Percentiles rank a stretch among this genome's conserved stretches.
Conservation (phyloP, 2,888 invertebrate species). For the Sipha maydis region DNA sequence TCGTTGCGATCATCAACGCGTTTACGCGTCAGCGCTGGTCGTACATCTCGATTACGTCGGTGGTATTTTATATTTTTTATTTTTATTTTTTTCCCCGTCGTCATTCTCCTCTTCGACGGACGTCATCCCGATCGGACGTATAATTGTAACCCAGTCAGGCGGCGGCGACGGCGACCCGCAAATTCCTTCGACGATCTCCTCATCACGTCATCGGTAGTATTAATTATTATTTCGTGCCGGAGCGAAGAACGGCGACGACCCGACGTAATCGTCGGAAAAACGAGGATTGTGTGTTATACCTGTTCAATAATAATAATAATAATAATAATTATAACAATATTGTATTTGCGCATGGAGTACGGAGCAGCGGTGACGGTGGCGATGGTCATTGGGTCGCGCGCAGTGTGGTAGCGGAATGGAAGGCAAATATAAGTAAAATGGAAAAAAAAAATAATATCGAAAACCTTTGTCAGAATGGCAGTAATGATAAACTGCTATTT, state of each 20-base stretch:
- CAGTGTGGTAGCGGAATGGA: not conserved
- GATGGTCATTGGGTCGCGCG: not conserved
- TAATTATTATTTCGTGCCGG: not conserved
- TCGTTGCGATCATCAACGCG: no score
- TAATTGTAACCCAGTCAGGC: not conserved
- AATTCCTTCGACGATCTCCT: not conserved
- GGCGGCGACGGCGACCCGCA: no score
- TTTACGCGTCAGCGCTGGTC: no score
- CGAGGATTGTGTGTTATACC: not conserved
- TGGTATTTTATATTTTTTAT: not conserved
- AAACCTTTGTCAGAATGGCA: not conserved
- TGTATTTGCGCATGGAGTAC: not conserved
- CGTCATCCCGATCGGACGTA: not conserved
- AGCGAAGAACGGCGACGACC: not conserved
- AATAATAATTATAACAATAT: not conserved
- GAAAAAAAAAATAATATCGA: not conserved
- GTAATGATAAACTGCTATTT: slow-evolving; percentile 4
- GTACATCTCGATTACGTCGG: not conserved
- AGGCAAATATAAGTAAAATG: not conserved
- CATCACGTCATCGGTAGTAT: not conserved
- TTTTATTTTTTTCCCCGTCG: not conserved
- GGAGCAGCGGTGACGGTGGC: not conserved
- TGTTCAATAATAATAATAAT: not conserved
- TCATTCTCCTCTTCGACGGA: not conserved
- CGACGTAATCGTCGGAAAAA: not conserved